Conservation (phyloP, 2,113 vertebrate species). For the Tylochromis polylepis region DNA sequence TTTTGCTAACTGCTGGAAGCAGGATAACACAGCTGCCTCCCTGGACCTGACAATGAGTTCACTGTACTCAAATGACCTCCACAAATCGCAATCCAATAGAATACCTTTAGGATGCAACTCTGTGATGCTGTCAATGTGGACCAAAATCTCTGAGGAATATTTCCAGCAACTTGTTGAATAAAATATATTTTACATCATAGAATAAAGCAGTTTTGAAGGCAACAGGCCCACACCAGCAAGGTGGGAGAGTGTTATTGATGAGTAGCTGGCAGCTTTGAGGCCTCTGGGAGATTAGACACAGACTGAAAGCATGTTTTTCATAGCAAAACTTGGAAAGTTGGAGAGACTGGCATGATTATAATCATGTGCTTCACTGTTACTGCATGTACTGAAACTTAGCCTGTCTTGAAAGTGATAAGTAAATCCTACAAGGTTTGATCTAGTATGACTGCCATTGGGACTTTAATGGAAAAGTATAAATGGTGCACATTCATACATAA, state of each 20-base stretch:
- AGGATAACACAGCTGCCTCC: neutral
- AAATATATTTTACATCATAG: fast-evolving
- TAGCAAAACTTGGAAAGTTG: neutral
- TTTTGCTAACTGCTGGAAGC: neutral
- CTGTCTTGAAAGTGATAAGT: neutral
- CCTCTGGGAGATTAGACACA: neutral
- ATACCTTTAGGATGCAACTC: neutral
- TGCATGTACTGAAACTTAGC: neutral
- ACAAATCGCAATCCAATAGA: neutral
- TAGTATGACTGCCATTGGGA: neutral
- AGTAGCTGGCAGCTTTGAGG: neutral
- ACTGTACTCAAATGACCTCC: too few relatives aligned
- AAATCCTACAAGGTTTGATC: neutral
- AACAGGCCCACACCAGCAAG: neutral
- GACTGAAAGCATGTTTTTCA: neutral
- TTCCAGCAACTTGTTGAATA: neutral
- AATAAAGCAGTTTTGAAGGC: neutral
- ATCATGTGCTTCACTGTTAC: neutral
- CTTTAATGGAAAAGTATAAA: neutral
- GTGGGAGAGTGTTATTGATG: neutral
- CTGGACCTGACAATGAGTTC: neutral
- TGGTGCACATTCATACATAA: neutral
- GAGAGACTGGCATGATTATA: neutral
- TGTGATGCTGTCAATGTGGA: neutral
- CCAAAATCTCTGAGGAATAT: neutral